phyloP scores from a whole-genome alignment of 2,888 invertebrate species.

The Ommatoiulus sabulosus region DNA sequence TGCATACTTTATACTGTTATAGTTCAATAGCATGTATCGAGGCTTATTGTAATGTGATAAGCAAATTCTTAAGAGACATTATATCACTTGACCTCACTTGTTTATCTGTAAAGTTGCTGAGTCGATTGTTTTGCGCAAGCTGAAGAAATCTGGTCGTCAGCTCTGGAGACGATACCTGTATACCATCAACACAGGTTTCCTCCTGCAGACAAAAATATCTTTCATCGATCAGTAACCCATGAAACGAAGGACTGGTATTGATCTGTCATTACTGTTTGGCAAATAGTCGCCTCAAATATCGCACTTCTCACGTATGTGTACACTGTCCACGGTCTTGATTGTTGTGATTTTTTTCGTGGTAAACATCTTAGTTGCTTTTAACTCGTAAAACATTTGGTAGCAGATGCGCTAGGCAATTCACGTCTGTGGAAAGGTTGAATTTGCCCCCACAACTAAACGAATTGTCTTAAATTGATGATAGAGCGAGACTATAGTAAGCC shows the following conservation, averaged over 20 bases:
- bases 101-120: too few species aligned
- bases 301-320: neutral
- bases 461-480: neutral
- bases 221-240: neutral
- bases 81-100: too few species aligned
- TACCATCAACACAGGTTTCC: neutral
- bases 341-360: neutral
- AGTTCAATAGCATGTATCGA: too few species aligned
- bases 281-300: neutral
- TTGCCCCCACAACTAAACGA: neutral
- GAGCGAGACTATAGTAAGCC: neutral
- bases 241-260: neutral
- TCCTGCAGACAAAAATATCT: neutral
- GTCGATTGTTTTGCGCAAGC: too few species aligned
- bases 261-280: conserved; percentile 16
- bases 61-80: too few species aligned
- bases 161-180: neutral
- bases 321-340: neutral
- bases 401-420: neutral
- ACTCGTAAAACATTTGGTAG: neutral
- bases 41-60: too few species aligned
- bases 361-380: neutral
- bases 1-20: too few species aligned
- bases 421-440: neutral
- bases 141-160: too few species aligned